These are phyloP conservation scores for Oncorhynchus gorbuscha DNA, from an alignment of 2,113 vertebrate species.

Conservation along the genomic window DNA sequence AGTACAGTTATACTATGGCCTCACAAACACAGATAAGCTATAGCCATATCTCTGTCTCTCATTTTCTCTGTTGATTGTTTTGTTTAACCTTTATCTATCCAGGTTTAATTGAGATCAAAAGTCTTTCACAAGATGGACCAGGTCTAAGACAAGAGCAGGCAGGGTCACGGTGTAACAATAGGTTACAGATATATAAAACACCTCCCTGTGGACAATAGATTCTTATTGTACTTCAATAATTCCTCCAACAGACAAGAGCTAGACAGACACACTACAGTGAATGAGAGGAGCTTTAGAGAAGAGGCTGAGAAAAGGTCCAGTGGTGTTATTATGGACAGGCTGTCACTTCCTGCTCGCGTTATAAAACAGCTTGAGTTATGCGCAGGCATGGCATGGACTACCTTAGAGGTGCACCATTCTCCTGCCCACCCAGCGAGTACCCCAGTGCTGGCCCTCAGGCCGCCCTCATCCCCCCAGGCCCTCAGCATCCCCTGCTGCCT, in stretches of 20 bases:
- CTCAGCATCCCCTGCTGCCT: neutral
- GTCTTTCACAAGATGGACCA: too few species aligned
- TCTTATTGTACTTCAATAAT: neutral
- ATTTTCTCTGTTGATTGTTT: too few species aligned
- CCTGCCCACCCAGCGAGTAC: constrained; percentile 22
- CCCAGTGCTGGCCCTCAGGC: neutral
- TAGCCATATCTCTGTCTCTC: too few species aligned
- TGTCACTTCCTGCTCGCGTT: constrained; percentile 19
- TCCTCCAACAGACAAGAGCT: neutral
- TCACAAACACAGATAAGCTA: too few species aligned
- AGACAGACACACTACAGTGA: neutral
- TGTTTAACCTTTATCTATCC: too few species aligned
- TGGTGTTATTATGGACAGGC: constrained; percentile 4
- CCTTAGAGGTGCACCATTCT: neutral
- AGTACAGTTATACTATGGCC: too few species aligned
- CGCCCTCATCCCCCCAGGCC: neutral
- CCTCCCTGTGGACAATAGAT: neutral
- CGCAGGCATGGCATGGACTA: constrained; percentile 26
- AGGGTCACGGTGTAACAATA: neutral
- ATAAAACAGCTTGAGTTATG: constrained; percentile 50
- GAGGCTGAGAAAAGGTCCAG: constrained; percentile 3
- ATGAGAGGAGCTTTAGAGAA: neutral
- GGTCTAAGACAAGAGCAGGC: too few species aligned
- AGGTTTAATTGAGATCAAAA: too few species aligned
- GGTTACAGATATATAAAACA: neutral